A percentile compares a stretch with the other conserved stretches of the same genome.
These are phyloP conservation scores for Lota lota DNA, from an alignment of 2,113 vertebrate species.

Conservation along the genomic window DNA sequence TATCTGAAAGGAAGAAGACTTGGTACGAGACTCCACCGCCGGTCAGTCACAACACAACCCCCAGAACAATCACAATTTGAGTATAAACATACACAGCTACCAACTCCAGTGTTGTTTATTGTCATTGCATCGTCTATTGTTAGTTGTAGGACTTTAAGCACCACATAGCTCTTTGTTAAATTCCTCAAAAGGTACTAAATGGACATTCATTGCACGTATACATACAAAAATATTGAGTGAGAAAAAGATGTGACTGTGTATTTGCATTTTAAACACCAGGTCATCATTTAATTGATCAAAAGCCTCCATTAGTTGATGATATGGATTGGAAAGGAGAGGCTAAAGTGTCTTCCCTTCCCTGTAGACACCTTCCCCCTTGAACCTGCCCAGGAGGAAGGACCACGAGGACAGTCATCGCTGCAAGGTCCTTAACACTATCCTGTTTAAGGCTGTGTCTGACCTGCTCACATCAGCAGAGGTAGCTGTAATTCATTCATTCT, in stretches of 20 bases:
- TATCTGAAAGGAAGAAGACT: constrained; percentile 4
- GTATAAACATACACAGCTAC: too few species aligned
- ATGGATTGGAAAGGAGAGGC: too few species aligned
- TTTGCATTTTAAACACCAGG: too few species aligned
- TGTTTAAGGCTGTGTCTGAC: neutral
- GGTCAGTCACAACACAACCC: neutral
- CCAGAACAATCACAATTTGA: neutral
- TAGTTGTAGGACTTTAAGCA: too few species aligned
- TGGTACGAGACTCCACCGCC: constrained; percentile 6
- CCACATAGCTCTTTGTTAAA: too few species aligned
- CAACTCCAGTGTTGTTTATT: too few species aligned
- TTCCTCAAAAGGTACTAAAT: too few species aligned
- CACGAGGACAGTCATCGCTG: constrained; percentile 2
- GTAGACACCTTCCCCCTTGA: neutral
- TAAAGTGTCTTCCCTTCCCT: neutral
- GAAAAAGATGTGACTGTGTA: too few species aligned
- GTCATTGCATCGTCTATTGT: neutral
- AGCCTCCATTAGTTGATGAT: too few species aligned
- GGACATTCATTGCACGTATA: too few species aligned
- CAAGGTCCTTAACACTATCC: constrained; percentile 1
- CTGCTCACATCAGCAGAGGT: constrained; percentile 7
- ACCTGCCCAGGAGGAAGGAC: neutral
- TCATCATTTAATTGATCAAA: too few species aligned
- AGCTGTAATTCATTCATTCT: neutral
- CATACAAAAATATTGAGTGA: too few species aligned